A percentile compares a stretch with the other conserved stretches of the same genome.
Conservation (phyloP, 2,797 vertebrate species). For the Spinus pinus region DNA sequence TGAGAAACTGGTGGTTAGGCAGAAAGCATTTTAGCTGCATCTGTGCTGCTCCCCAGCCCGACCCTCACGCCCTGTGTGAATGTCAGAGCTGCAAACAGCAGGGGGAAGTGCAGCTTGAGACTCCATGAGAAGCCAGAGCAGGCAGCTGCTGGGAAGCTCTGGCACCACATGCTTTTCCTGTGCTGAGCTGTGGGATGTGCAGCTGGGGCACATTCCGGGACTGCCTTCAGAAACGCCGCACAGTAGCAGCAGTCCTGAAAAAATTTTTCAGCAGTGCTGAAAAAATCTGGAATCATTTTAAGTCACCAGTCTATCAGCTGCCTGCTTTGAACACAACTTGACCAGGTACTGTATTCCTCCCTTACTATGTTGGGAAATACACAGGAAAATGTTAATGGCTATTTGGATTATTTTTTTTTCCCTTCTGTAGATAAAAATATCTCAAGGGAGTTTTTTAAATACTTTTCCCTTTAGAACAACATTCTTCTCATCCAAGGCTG, state of each 20-base stretch:
- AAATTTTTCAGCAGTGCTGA: not conserved
- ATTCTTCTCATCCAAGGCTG: not conserved
- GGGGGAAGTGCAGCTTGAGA: not conserved
- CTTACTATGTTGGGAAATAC: not conserved
- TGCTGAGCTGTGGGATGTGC: not conserved
- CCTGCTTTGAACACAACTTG: not conserved
- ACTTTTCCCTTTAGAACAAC: not conserved
- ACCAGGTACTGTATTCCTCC: conserved; percentile 41
- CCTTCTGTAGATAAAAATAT: not conserved
- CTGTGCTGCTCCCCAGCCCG: not conserved
- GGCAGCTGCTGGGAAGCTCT: not conserved
- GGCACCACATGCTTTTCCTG: not conserved
- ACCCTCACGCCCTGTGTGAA: not conserved
- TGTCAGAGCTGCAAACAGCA: not conserved
- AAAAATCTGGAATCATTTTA: not conserved
- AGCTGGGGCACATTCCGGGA: not conserved
- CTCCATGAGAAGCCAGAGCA: not conserved
- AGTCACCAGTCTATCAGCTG: not conserved
- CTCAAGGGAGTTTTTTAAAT: not conserved
- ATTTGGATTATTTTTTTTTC: not conserved
- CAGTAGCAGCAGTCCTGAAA: not conserved
- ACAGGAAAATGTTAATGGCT: not conserved
- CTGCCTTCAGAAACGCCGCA: not conserved
- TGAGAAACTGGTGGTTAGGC: not conserved
- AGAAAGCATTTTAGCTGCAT: not conserved